Conservation (phyloP, 2,888 invertebrate species). For the Oligia latruncula region DNA sequence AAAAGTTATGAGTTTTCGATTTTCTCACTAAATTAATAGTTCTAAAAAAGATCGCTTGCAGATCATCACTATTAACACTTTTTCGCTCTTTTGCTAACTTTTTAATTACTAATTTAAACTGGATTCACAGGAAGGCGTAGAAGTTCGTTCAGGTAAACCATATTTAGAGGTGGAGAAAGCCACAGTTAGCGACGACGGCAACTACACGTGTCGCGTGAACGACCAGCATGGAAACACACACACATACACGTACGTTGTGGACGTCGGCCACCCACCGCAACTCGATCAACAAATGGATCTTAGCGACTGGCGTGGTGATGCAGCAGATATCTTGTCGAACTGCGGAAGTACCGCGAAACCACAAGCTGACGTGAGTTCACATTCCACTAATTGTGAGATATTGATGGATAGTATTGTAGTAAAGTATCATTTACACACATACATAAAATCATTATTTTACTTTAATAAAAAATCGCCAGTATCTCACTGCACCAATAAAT, state of each 20-base stretch:
- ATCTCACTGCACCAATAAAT: not conserved
- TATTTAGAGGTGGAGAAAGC: conserved; percentile 36
- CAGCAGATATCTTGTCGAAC: conserved; percentile 6
- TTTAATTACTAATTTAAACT: conserved; percentile 1
- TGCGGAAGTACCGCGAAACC: conserved; percentile 49
- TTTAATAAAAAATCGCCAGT: not conserved
- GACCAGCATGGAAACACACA: conserved; percentile 40
- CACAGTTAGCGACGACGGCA: conserved; percentile 43
- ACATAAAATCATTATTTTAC: not conserved
- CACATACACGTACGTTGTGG: conserved; percentile 55
- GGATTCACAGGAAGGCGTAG: conserved; percentile 30
- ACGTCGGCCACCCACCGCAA: conserved; percentile 53
- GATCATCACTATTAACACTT: too few species aligned
- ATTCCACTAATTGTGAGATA: not conserved
- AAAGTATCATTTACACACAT: not conserved
- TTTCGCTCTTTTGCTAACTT: not conserved
- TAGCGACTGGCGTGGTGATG: conserved; percentile 28
- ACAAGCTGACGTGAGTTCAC: conserved; percentile 39
- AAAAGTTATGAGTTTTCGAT: too few species aligned
- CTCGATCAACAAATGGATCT: conserved; percentile 18
- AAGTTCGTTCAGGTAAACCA: conserved; percentile 11
- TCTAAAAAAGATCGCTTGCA: too few species aligned
- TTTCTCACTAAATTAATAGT: too few species aligned
- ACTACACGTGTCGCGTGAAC: conserved; percentile 64
- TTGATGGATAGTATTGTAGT: not conserved